A percentile compares a stretch with the other conserved stretches of the same genome.
Evolutionary conservation across 2,797 vertebrate genomes (phyloP).

Genomic region (Adrianichthys oophorus): DNA sequence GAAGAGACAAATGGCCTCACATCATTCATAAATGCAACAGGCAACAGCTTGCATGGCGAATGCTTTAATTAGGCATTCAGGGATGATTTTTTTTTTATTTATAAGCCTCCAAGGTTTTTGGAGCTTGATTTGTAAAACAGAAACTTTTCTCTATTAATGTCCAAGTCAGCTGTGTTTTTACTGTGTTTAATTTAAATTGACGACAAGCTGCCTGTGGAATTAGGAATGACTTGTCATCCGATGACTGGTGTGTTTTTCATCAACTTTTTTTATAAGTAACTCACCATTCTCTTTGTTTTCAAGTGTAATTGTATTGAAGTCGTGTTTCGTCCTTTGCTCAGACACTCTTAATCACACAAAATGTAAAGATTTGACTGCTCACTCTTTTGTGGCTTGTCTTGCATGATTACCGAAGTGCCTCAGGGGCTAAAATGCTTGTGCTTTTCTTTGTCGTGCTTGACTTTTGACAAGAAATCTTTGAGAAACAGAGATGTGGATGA

Average conservation of each 20-base stretch:
- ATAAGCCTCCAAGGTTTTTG: constrained; percentile 22
- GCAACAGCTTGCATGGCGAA: constrained; percentile 32
- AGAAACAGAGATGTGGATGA: not conserved
- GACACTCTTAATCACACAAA: constrained; percentile 29
- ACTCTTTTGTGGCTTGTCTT: constrained; percentile 63
- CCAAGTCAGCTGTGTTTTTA: constrained; percentile 27
- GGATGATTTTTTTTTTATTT: constrained; percentile 37
- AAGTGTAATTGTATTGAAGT: constrained; percentile 40
- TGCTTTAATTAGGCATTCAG: constrained; percentile 65
- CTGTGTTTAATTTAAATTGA: constrained; percentile 38
- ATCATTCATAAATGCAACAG: constrained; percentile 52
- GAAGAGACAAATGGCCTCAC: constrained; percentile 59
- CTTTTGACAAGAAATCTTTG: constrained; percentile 40
- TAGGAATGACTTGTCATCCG: constrained; percentile 23
- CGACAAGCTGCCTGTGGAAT: constrained; percentile 21
- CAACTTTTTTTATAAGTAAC: constrained; percentile 15
- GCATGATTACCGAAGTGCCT: constrained; percentile 56
- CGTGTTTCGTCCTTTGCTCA: constrained; percentile 5
- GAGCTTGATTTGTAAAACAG: constrained; percentile 25
- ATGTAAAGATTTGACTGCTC: constrained; percentile 60
- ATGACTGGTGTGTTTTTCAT: constrained; percentile 24
- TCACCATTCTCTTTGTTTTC: not conserved
- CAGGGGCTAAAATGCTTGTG: constrained; percentile 31
- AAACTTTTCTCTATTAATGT: constrained; percentile 22
- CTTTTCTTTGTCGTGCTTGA: constrained; percentile 48